Evolutionary conservation across 2,888 invertebrate species (phyloP).

Genomic region (Gasteruption jaculator): DNA sequence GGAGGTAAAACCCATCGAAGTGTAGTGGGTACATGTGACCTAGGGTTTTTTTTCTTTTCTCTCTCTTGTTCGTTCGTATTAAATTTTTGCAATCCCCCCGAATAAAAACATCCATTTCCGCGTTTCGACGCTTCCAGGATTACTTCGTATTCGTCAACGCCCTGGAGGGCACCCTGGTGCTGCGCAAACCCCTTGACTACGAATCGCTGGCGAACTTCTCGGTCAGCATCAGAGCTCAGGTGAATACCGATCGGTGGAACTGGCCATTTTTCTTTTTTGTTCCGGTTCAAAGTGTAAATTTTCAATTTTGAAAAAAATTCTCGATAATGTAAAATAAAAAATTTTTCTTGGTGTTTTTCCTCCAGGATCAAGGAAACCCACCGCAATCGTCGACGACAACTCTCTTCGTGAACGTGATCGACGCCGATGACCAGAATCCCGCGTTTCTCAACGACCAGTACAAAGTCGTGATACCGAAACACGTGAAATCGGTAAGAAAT

Average conservation of each 20-base stretch:
- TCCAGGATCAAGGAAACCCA: conserved; percentile 76
- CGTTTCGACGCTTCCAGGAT: conserved; percentile 60
- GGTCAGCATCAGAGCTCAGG: conserved; percentile 62
- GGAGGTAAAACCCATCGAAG: conserved; percentile 15
- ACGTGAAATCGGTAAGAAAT: conserved; percentile 55
- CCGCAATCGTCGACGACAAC: conserved; percentile 72
- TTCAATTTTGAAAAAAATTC: no score
- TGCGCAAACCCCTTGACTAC: conserved; percentile 77
- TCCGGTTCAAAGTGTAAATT: no score
- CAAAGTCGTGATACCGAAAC: conserved; percentile 64
- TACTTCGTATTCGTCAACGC: conserved; percentile 82
- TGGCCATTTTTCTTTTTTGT: no score
- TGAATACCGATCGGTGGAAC: no score
- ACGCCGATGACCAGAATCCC: conserved; percentile 91
- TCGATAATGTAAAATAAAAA: no score
- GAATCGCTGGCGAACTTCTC: conserved; percentile 76
- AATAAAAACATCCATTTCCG: no score
- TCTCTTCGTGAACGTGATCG: conserved; percentile 74
- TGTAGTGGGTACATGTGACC: no score
- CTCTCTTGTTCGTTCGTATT: no score
- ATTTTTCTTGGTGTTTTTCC: no score
- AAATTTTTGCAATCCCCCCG: no score
- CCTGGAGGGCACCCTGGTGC: conserved; percentile 76
- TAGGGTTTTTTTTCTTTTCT: no score
- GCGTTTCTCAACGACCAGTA: conserved; percentile 73